A percentile compares a stretch with the other conserved stretches of the same genome.
These are phyloP conservation scores for Trissolcus brochymenae DNA, from an alignment of 2,888 invertebrate genomes.

Conservation along the genomic window DNA sequence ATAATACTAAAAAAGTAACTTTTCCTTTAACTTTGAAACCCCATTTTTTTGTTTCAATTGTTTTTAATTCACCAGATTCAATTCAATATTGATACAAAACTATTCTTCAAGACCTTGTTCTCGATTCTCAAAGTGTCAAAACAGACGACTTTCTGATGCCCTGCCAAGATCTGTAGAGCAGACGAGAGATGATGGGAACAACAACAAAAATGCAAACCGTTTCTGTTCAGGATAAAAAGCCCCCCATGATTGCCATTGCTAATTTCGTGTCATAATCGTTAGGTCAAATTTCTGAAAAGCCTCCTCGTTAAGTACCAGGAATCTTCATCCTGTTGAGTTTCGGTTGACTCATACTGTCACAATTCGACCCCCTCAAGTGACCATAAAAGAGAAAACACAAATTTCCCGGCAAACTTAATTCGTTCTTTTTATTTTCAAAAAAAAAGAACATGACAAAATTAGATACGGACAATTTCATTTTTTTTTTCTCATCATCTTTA, in stretches of 20 bases:
- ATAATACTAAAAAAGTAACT: no score
- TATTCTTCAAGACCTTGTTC: constrained; percentile 19
- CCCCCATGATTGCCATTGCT: background rate
- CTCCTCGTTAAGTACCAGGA: constrained; percentile 10
- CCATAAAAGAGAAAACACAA: constrained; percentile 3
- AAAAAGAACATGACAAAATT: no score
- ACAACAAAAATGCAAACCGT: background rate
- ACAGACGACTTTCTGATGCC: constrained; percentile 39
- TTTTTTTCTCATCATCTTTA: no score
- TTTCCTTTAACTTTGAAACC: no score
- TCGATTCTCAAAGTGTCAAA: constrained; percentile 13
- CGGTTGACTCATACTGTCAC: constrained; percentile 29
- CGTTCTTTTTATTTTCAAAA: no score
- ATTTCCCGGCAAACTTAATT: constrained; percentile 20
- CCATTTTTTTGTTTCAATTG: no score
- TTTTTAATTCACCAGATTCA: no score
- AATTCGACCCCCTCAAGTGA: constrained; percentile 15
- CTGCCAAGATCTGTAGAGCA: constrained; percentile 32
- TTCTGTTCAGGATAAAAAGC: background rate
- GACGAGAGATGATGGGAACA: background rate
- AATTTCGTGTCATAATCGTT: background rate
- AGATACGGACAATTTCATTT: no score
- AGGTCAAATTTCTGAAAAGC: constrained; percentile 13
- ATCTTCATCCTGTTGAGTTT: constrained; percentile 3
- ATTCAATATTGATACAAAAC: no score